Conservation (phyloP, 2,888 invertebrate species). For the Lasioglossum zephyrum region DNA sequence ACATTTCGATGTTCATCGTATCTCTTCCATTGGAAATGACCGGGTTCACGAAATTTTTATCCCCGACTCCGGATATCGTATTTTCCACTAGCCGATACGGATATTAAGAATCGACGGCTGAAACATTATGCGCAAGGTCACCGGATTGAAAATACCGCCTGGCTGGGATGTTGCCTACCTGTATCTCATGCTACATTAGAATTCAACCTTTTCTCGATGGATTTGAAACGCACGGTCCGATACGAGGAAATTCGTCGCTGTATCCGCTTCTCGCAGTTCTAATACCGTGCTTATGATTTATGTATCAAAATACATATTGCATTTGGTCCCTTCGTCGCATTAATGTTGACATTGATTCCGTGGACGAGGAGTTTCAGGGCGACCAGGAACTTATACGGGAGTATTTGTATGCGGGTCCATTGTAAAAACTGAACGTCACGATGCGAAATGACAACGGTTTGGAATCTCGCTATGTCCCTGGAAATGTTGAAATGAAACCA, state of each 20-base stretch:
- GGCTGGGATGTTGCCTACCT: slow-evolving; percentile 12
- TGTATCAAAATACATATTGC: slow-evolving; percentile 71
- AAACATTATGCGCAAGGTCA: slow-evolving; percentile 54
- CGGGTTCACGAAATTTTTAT: slow-evolving; percentile 23
- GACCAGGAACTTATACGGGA: slow-evolving; percentile 29
- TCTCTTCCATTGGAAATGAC: not conserved
- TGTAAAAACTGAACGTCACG: not conserved
- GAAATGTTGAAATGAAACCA: not conserved
- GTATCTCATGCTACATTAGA: slow-evolving; percentile 61
- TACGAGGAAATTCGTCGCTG: slow-evolving; percentile 42
- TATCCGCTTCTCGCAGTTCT: slow-evolving; percentile 56
- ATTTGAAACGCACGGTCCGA: slow-evolving; percentile 41
- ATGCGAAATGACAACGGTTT: not conserved
- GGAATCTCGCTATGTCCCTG: not conserved
- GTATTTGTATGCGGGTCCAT: slow-evolving; percentile 15
- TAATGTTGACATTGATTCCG: slow-evolving; percentile 56
- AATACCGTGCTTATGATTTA: slow-evolving; percentile 72
- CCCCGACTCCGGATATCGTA: slow-evolving; percentile 18
- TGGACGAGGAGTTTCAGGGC: slow-evolving; percentile 31
- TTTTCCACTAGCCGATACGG: slow-evolving; percentile 14
- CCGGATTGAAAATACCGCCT: slow-evolving; percentile 55
- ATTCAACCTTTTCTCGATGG: slow-evolving; percentile 55
- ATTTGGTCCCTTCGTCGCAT: slow-evolving; percentile 52
- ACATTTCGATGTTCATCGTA: not conserved
- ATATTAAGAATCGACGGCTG: slow-evolving; percentile 59